Conservation (phyloP, 2,888 invertebrate genomes). For the Melieria picta region DNA sequence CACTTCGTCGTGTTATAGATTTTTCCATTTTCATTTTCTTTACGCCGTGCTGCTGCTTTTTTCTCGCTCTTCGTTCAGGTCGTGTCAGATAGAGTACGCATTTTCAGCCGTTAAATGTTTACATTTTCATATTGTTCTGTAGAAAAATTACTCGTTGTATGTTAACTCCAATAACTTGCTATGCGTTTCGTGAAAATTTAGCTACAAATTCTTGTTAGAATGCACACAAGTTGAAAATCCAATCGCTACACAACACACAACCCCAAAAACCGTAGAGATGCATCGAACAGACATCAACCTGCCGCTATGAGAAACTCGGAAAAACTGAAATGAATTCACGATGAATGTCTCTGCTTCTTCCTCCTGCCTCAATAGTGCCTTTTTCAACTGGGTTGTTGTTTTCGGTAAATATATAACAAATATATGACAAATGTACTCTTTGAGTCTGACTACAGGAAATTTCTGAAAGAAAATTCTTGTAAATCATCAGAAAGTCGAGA, state of each 20-base stretch:
- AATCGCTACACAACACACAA: background rate
- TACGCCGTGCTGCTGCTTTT: background rate
- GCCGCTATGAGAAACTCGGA: conserved; percentile 20
- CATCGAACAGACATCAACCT: background rate
- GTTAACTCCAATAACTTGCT: too few species aligned
- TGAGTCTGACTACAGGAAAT: too few species aligned
- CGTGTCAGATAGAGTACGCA: background rate
- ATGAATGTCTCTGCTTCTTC: conserved; percentile 19
- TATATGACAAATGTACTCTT: too few species aligned
- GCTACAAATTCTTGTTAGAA: conserved; percentile 18
- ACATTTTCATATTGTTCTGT: background rate
- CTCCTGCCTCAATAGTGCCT: background rate
- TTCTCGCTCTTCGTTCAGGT: background rate
- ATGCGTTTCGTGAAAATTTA: background rate
- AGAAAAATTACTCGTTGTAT: too few species aligned
- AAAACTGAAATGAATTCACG: conserved; percentile 21
- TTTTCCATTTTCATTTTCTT: conserved; percentile 36
- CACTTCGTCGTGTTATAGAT: conserved; percentile 37
- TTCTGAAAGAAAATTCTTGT: too few species aligned
- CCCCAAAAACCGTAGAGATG: too few species aligned
- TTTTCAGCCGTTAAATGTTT: background rate
- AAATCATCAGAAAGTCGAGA: too few species aligned
- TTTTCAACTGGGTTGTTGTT: too few species aligned
- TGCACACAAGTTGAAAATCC: background rate
- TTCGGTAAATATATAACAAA: too few species aligned